Conservation (phyloP, 2,888 invertebrate species). For the Punctoribates punctum region DNA sequence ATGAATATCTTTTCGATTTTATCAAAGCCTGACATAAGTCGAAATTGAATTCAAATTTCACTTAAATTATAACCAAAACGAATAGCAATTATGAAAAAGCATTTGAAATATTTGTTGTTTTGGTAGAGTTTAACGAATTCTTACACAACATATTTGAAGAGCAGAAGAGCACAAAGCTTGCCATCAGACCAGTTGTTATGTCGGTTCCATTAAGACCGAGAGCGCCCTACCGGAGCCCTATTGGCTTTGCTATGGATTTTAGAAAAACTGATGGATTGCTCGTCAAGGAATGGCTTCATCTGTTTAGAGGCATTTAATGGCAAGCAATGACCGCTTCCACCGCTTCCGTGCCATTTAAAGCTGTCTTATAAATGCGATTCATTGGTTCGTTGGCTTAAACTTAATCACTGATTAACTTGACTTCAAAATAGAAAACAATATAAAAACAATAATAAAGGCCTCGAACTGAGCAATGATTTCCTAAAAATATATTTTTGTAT, state of each 20-base stretch:
- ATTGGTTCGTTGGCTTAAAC: background rate
- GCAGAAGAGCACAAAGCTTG: background rate
- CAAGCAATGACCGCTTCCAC: conserved; percentile 26
- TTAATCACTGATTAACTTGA: conserved; percentile 14
- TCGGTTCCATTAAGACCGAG: conserved; percentile 27
- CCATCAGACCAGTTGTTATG: conserved; percentile 15
- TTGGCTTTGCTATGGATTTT: conserved; percentile 26
- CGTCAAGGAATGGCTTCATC: conserved; percentile 25
- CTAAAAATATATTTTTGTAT: too few species aligned
- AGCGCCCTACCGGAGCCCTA: conserved; percentile 20
- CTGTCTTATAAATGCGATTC: background rate
- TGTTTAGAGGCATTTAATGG: conserved; percentile 5
- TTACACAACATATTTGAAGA: background rate
- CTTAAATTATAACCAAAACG: background rate
- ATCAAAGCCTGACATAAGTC: background rate
- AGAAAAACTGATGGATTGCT: conserved; percentile 29
- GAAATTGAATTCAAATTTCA: background rate
- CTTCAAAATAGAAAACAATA: background rate
- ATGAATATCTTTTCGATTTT: conserved; percentile 10
- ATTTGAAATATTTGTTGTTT: background rate
- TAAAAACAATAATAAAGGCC: conserved; percentile 6
- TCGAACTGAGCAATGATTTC: too few species aligned
- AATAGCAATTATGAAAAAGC: background rate
- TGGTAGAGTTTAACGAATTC: background rate
- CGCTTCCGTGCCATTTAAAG: conserved; percentile 25